Percentiles rank a stretch among this genome's conserved stretches.
These are phyloP conservation scores for Nematopogon swammerdamellus DNA, from an alignment of 2,888 invertebrate genomes.

Conservation along the genomic window DNA sequence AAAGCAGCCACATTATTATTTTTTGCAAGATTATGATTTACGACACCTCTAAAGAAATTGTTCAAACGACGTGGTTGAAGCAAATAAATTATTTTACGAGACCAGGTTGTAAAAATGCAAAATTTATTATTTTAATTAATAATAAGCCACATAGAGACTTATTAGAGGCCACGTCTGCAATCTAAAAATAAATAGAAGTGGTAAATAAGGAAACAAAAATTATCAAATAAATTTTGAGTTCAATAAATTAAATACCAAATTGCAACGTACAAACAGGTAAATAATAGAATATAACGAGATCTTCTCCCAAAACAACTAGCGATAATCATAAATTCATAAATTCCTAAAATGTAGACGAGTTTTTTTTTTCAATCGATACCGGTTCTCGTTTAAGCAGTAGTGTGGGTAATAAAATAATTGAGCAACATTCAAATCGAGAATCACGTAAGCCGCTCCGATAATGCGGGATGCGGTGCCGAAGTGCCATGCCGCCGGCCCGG, in stretches of 20 bases:
- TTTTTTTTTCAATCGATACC: not conserved
- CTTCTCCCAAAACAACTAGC: not conserved
- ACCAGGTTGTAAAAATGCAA: too few species aligned
- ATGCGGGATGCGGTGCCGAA: not conserved
- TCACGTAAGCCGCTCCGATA: not conserved
- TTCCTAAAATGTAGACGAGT: not conserved
- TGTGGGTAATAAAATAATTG: not conserved
- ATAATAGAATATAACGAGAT: not conserved
- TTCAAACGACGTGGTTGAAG: too few species aligned
- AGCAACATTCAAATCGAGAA: not conserved
- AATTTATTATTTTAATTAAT: too few species aligned
- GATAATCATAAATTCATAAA: not conserved
- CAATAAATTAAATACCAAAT: not conserved
- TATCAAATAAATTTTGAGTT: too few species aligned
- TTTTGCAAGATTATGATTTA: too few species aligned
- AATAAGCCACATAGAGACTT: too few species aligned
- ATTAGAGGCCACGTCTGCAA: not conserved
- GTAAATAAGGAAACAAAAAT: too few species aligned
- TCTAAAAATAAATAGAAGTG: not conserved
- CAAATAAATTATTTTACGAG: too few species aligned
- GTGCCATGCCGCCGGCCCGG: too few species aligned
- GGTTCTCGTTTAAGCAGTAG: not conserved
- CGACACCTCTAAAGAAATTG: too few species aligned
- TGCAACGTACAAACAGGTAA: not conserved
- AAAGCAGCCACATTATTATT: not conserved